Percentiles rank a stretch among this genome's conserved stretches.
Conservation (phyloP, 2,888 invertebrate species). For the Mesorhabditis sp. region DNA sequence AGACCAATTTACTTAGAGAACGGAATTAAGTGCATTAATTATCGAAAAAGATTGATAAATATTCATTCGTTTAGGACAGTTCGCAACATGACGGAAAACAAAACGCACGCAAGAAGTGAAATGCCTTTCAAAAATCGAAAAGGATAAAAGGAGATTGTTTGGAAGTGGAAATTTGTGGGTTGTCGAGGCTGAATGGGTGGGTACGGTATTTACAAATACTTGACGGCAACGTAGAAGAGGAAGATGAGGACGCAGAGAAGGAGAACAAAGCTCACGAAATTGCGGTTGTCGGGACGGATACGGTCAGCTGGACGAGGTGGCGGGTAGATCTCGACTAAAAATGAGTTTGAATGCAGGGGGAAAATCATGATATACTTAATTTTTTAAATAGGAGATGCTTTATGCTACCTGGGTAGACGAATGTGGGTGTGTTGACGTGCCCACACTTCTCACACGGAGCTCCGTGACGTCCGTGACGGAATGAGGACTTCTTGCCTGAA, state of each 20-base stretch:
- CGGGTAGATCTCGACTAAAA: constrained; percentile 3
- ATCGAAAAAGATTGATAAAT: no score
- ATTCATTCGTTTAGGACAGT: no score
- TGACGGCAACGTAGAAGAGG: constrained; percentile 2
- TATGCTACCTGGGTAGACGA: background rate
- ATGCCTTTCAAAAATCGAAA: no score
- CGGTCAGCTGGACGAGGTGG: constrained; percentile 1
- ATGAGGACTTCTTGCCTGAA: constrained; percentile 4
- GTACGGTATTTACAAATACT: background rate
- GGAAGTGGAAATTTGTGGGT: no score
- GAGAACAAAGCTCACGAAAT: background rate
- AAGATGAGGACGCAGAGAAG: background rate
- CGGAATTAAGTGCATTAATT: no score
- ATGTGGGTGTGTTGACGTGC: constrained; percentile 3
- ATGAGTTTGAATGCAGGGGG: background rate
- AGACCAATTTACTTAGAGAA: no score
- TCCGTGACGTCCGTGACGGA: constrained; percentile 5
- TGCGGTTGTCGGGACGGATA: constrained; percentile 5
- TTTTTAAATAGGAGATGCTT: background rate
- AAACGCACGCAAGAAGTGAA: no score
- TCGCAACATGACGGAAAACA: no score
- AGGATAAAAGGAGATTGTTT: no score
- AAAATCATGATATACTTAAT: background rate
- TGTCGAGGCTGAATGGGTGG: no score
- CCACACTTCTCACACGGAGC: constrained; percentile 2